Conservation (phyloP, 2,113 vertebrate genomes). For the Dascyllus trimaculatus region DNA sequence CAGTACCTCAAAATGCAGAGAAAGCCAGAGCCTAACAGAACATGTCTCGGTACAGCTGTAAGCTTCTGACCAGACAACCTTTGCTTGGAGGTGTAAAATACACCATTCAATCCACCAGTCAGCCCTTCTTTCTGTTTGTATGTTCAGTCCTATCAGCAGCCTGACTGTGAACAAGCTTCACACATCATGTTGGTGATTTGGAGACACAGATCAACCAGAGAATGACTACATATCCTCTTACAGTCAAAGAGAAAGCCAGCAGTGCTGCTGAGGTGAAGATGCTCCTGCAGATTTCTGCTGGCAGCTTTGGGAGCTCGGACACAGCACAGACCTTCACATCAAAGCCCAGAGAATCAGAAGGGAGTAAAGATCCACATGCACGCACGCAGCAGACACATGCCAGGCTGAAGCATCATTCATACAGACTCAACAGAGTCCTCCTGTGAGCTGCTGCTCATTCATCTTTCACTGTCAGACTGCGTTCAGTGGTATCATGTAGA, state of each 20-base stretch:
- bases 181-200: slow-evolving; percentile 16
- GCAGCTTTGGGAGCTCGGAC: slow-evolving; percentile 51
- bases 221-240: slow-evolving; percentile 28
- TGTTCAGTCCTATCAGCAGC: neutral
- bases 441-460: slow-evolving; percentile 27
- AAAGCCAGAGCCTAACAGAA: neutral
- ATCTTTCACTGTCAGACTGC: slow-evolving; percentile 52
- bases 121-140: slow-evolving; percentile 8
- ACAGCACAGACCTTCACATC: slow-evolving; percentile 65
- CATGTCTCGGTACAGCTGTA: too few relatives aligned
- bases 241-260: slow-evolving; percentile 32
- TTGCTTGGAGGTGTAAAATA: neutral
- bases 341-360: slow-evolving; percentile 64
- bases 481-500: slow-evolving; percentile 51
- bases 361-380: slow-evolving; percentile 44
- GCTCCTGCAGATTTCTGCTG: slow-evolving; percentile 41
- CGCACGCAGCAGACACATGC: slow-evolving; percentile 23
- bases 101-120: neutral
- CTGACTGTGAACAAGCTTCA: slow-evolving; percentile 9
- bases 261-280: slow-evolving; percentile 30
- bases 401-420: slow-evolving; percentile 36
- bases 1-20: neutral
- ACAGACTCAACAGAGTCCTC: slow-evolving; percentile 8
- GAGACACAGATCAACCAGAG: slow-evolving; percentile 30
- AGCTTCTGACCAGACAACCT: neutral